phyloP scores from a whole-genome alignment of 2,113 vertebrate genomes.

The Xiphophorus hellerii region DNA sequence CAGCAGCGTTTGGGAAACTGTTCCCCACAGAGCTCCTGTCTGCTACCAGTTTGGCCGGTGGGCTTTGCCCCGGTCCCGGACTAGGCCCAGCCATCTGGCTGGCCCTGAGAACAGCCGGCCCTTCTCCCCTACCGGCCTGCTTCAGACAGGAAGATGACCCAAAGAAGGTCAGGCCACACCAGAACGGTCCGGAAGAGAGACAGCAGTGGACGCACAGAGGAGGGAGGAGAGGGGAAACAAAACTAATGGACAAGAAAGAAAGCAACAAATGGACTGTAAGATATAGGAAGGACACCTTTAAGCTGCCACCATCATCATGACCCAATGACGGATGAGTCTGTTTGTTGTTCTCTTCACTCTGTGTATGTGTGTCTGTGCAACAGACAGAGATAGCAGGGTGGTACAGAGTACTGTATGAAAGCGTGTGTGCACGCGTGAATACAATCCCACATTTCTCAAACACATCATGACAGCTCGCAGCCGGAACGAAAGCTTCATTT shows the following conservation, averaged over 20 bases:
- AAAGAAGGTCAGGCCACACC: conserved; percentile 61
- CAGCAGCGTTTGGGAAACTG: conserved; percentile 22
- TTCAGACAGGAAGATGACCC: conserved; percentile 62
- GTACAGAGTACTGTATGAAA: conserved; percentile 16
- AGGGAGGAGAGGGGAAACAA: conserved; percentile 40
- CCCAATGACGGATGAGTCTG: conserved; percentile 65
- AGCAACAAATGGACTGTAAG: conserved; percentile 48
- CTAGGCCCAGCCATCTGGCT: conserved; percentile 70
- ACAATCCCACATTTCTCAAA: conserved; percentile 64
- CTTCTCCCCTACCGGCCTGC: conserved; percentile 39
- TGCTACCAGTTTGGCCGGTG: conserved; percentile 68
- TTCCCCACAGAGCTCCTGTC: conserved; percentile 66
- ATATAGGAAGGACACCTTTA: conserved; percentile 68
- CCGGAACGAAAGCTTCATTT: conserved; percentile 73
- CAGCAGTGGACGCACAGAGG: conserved; percentile 1
- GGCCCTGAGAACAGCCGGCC: conserved; percentile 57
- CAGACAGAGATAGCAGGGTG: background rate
- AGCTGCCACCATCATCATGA: conserved; percentile 56
- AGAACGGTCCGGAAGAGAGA: conserved; percentile 37
- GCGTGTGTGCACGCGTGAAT: conserved; percentile 62
- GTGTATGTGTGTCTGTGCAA: conserved; percentile 5
- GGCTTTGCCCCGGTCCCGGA: conserved; percentile 42
- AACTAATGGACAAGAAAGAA: conserved; percentile 58
- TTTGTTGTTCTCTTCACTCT: conserved; percentile 28
- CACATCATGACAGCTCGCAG: conserved; percentile 77